Conservation (phyloP, 1,140 invertebrate genomes). For the Orchestia grillus region DNA sequence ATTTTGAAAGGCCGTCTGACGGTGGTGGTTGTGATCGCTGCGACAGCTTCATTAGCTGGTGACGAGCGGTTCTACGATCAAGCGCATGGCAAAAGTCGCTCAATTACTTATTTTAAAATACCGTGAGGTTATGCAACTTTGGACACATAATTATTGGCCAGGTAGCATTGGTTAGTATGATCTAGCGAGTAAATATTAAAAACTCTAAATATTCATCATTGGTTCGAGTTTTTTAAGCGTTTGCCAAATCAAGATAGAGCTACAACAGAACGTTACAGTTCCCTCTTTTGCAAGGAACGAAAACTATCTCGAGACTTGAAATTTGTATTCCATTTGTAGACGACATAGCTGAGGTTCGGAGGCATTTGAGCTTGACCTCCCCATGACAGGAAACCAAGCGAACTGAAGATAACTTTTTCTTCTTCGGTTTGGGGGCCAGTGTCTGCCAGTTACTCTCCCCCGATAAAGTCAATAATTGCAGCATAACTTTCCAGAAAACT, state of each 20-base stretch:
- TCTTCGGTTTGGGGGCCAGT: too few relatives aligned
- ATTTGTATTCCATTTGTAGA: too few relatives aligned
- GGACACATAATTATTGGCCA: neutral
- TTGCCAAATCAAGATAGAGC: neutral
- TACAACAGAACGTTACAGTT: neutral
- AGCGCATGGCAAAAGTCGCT: neutral
- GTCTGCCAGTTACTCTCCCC: too few relatives aligned
- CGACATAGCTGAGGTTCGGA: too few relatives aligned
- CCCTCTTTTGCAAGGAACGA: too few relatives aligned
- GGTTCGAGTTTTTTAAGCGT: neutral
- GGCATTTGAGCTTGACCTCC: too few relatives aligned
- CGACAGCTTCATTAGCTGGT: neutral
- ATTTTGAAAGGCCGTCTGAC: neutral
- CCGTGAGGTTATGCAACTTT: neutral
- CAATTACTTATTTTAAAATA: neutral
- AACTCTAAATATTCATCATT: neutral
- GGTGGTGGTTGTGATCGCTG: neutral
- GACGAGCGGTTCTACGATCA: neutral
- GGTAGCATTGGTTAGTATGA: neutral
- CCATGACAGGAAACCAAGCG: too few relatives aligned
- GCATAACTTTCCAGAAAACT: too few relatives aligned
- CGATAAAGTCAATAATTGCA: too few relatives aligned
- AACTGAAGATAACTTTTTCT: too few relatives aligned
- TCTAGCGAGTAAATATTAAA: neutral
- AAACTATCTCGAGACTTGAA: too few relatives aligned